phyloP scores from a whole-genome alignment of 1,140 invertebrate species.

The Myzus persicae region DNA sequence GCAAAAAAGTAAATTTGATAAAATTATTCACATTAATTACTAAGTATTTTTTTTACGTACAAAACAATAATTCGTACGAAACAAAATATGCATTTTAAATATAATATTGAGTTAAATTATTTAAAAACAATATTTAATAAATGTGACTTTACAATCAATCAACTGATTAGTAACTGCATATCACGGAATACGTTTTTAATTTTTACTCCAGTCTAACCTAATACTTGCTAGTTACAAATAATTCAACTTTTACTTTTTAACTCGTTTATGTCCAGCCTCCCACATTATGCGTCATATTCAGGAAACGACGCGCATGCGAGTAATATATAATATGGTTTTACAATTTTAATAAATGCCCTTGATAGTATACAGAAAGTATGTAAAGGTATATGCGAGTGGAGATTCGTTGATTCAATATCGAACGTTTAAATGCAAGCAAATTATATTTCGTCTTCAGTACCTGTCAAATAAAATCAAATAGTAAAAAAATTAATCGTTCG shows the following conservation, averaged over 20 bases:
- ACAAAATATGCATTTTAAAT: too few relatives aligned
- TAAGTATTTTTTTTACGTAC: too few relatives aligned
- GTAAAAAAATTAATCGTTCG: too few relatives aligned
- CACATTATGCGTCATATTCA: background rate
- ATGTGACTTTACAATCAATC: too few relatives aligned
- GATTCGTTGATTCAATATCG: background rate
- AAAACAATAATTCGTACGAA: too few relatives aligned
- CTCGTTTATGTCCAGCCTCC: background rate
- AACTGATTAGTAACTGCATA: too few relatives aligned
- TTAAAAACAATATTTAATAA: too few relatives aligned
- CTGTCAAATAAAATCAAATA: too few relatives aligned
- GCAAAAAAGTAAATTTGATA: background rate
- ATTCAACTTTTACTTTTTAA: background rate
- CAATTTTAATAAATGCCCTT: background rate
- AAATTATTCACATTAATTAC: background rate
- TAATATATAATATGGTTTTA: background rate
- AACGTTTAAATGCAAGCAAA: background rate
- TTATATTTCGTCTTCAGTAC: background rate
- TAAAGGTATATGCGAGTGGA: background rate
- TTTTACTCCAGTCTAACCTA: too few relatives aligned
- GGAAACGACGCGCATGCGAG: accelerated
- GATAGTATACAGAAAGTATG: background rate
- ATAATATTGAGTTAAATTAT: too few relatives aligned
- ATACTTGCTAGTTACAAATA: background rate
- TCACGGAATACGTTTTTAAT: too few relatives aligned